Conservation (phyloP, 2,888 invertebrate species). For the Eueremaeus valkanovi region DNA sequence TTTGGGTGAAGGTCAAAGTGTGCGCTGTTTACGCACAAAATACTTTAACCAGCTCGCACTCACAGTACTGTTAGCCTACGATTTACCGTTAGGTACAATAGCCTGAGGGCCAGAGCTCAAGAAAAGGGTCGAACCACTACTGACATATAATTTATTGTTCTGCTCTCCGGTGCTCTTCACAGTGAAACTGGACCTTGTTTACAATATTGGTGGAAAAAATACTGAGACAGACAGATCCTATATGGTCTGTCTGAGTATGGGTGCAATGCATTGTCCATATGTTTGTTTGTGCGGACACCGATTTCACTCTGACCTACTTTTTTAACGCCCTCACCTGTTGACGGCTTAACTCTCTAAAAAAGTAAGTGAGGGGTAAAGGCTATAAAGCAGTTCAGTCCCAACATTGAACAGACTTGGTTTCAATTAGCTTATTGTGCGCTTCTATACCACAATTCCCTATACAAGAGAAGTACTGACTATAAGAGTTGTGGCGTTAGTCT, state of each 20-base stretch:
- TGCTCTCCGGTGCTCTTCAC: too few species aligned
- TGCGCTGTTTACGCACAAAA: not conserved
- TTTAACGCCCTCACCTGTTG: conserved; percentile 34
- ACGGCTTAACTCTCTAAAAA: conserved; percentile 24
- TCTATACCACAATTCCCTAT: not conserved
- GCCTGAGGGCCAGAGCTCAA: not conserved
- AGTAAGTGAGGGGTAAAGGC: conserved; percentile 29
- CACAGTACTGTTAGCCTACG: not conserved
- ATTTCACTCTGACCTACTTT: conserved; percentile 23
- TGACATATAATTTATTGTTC: conserved; percentile 33
- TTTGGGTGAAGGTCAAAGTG: conserved; percentile 16
- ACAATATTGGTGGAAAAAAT: not conserved
- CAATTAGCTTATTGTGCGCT: not conserved
- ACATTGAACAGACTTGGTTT: not conserved
- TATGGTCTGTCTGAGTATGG: not conserved
- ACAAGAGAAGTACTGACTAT: not conserved
- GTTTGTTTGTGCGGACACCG: conserved; percentile 22
- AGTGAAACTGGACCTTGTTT: conserved; percentile 6
- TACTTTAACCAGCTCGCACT: not conserved
- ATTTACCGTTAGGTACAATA: conserved; percentile 28
- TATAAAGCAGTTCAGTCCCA: not conserved
- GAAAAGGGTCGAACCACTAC: conserved; percentile 11
- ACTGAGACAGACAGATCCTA: not conserved
- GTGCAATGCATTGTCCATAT: conserved; percentile 12
- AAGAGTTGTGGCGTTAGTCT: not conserved